Percentiles rank a stretch among this genome's conserved stretches.
Evolutionary conservation across 2,113 vertebrate species (phyloP).

Genomic region (Chionomys nivalis): DNA sequence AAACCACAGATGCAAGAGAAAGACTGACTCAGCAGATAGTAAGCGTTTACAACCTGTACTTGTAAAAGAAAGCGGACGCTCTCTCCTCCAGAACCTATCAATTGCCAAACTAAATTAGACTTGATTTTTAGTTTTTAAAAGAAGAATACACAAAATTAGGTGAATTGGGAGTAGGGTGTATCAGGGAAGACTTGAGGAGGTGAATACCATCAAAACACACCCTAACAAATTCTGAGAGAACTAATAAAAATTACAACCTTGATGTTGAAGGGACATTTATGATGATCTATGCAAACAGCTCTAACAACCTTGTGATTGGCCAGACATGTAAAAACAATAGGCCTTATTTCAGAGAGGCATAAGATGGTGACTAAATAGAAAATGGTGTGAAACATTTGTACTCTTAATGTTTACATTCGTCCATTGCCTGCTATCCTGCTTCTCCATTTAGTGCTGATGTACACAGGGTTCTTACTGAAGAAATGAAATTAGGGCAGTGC

Average conservation of each 20-base stretch:
- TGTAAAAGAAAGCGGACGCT: no score
- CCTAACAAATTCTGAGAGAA: not conserved
- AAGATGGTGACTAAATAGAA: not conserved
- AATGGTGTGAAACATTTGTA: not conserved
- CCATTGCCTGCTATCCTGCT: not conserved
- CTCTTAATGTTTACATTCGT: accelerated
- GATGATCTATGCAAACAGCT: not conserved
- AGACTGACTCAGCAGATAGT: conserved; percentile 36
- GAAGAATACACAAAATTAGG: not conserved
- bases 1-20: not conserved
- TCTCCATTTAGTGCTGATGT: not conserved
- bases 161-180: not conserved
- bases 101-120: not conserved
- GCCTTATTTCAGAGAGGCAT: accelerated
- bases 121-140: not conserved
- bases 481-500: not conserved
- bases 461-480: not conserved
- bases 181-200: not conserved
- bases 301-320: not conserved
- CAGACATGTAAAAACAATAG: not conserved
- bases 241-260: not conserved
- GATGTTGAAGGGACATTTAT: not conserved
- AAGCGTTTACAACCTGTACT: not conserved
- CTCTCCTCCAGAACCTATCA: not conserved
- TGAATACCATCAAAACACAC: not conserved